Evolutionary conservation across 2,888 invertebrate species (phyloP), one percentile per base, ranked within the genome.

Genomic region (Tanypteryx hageni): DNA sequence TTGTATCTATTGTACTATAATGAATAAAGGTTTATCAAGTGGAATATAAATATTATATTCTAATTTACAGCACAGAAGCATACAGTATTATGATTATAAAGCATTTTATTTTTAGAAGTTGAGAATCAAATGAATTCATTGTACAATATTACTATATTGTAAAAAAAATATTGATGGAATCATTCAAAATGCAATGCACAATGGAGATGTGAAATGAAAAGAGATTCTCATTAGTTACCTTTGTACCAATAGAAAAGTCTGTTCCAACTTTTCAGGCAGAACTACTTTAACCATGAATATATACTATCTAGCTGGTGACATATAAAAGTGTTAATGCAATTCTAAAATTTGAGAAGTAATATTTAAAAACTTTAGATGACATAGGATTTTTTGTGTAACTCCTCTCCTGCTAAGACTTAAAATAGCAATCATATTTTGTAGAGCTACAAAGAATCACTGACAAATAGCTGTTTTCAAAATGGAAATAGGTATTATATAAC

Each of bases 171-270:
- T 61, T 86, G 31, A 59, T 44, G 44, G 27, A 64, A 83, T 83
- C 44, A 31, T n/a, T 61, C 16, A 44, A 68, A 89, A 68, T 64
- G 44, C 18, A 68, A 44, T 10, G 83, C 16, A 89, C n/a, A 27
- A 61, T 89, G 61, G n/a, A 64, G 31, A 61, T 61, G 16, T 58
- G 31, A 61, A 18, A 57, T 59, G 86, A 61, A 31, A 86, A 59
- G 61, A 86, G 86, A 64, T 86, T 27, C 57, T 27, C n/a, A 31
- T 10, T 61, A n/a, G 31, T 44, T 89, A 61, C 64, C 8, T n/a
- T 44, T 61, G 64, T 64, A 89, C 44, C 14, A 18, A 44, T 61
- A 89, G 22, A 89, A 89, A 89, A 89, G 31, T 89, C 16, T 61
- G n/a, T 16, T 16, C 44, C 27, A 68, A 89, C 64, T 57, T 89